Conservation (phyloP, 2,113 vertebrate species). For the Rostratula benghalensis region DNA sequence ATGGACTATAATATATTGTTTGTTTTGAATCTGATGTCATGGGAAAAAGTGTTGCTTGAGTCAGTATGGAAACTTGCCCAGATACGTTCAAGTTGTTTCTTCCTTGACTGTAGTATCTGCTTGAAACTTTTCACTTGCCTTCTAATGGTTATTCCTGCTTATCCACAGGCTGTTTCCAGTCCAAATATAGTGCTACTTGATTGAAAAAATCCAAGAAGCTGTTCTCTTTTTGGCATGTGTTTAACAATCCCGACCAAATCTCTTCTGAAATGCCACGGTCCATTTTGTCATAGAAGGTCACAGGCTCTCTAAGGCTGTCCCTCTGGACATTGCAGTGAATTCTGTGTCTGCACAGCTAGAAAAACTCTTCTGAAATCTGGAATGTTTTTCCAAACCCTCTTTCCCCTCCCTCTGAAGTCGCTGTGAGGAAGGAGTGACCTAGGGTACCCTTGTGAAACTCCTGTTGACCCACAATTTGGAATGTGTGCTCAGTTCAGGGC, state of each 20-base stretch:
- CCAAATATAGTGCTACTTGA: conserved; percentile 65
- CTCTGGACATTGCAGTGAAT: background rate
- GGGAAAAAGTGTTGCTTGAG: conserved; percentile 52
- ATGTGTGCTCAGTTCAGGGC: background rate
- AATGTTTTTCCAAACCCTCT: conserved; percentile 32
- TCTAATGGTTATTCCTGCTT: conserved; percentile 49
- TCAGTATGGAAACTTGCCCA: conserved; percentile 57
- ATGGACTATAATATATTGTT: conserved; percentile 43
- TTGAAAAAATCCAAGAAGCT: conserved; percentile 4
- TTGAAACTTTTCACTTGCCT: conserved; percentile 51
- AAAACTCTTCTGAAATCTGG: background rate
- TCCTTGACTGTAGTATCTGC: conserved; percentile 33
- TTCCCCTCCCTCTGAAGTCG: background rate
- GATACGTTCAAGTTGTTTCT: conserved; percentile 43
- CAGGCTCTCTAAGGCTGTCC: conserved; percentile 5
- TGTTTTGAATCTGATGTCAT: conserved; percentile 66
- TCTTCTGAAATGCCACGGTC: conserved; percentile 17
- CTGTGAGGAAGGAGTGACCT: conserved; percentile 13
- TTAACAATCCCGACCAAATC: conserved; percentile 27
- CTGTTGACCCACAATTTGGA: background rate
- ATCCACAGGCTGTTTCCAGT: conserved; percentile 60
- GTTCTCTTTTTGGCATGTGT: conserved; percentile 10
- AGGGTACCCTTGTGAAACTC: background rate
- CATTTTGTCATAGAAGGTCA: conserved; percentile 41
- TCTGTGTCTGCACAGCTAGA: conserved; percentile 1